Percentiles rank a stretch among this genome's conserved stretches.
phyloP scores from a whole-genome alignment of 2,113 vertebrate species.

The Triplophysa tibetana region DNA sequence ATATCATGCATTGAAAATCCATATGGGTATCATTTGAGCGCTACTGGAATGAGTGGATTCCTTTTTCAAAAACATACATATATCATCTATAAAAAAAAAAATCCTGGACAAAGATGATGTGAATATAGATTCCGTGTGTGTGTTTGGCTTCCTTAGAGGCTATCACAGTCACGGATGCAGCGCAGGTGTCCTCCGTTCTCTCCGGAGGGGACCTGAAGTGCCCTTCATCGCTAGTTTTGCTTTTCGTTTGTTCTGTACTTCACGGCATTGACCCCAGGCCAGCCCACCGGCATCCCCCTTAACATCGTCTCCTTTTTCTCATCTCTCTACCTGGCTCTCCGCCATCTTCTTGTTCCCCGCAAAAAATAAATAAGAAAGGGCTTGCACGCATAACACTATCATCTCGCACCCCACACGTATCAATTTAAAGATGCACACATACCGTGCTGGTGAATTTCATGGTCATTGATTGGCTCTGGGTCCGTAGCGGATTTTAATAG shows the following conservation, averaged over 20 bases:
- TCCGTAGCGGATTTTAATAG: constrained; percentile 26
- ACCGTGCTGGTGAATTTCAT: constrained; percentile 2
- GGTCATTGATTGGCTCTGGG: constrained; percentile 26
- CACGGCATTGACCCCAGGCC: constrained; percentile 25
- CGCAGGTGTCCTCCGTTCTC: constrained; percentile 30
- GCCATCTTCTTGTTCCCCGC: not conserved
- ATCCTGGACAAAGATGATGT: not conserved
- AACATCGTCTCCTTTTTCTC: not conserved
- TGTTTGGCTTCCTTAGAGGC: not conserved
- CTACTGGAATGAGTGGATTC: no score
- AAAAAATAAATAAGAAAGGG: not conserved
- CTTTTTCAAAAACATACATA: no score
- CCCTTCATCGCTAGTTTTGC: not conserved
- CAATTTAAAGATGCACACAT: not conserved
- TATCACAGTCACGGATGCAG: constrained; percentile 1
- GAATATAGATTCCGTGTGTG: not conserved
- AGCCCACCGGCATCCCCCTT: not conserved
- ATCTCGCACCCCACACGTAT: constrained; percentile 14
- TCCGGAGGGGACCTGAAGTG: constrained; percentile 6
- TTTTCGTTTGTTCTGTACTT: not conserved
- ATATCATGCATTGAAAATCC: not conserved
- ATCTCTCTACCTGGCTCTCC: not conserved
- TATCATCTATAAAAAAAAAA: not conserved
- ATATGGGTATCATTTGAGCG: no score
- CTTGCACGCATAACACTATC: not conserved